A percentile compares a stretch with the other conserved stretches of the same genome.
These are phyloP conservation scores for Xestia xanthographa DNA, from an alignment of 2,888 invertebrate species.

Conservation along the genomic window DNA sequence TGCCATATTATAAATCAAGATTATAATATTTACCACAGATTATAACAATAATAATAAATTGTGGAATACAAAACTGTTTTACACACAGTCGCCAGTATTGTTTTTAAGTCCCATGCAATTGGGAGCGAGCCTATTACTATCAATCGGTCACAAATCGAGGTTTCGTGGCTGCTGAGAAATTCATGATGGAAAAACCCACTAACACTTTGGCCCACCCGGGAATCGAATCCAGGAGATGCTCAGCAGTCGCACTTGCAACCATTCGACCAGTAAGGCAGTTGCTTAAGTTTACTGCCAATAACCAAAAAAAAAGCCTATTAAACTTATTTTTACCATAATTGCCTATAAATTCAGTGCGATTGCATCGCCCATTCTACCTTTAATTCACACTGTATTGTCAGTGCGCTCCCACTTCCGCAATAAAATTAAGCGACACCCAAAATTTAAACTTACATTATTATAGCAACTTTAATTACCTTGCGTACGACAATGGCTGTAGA, in stretches of 20 bases:
- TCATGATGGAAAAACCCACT: too few species aligned
- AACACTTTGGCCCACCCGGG: not conserved
- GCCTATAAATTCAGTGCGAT: slow-evolving; percentile 28
- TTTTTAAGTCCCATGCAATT: not conserved
- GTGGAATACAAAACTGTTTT: too few species aligned
- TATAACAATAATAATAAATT: too few species aligned
- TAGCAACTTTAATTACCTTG: slow-evolving; percentile 52
- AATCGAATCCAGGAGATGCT: not conserved
- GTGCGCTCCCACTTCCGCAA: slow-evolving; percentile 12
- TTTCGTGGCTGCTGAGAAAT: too few species aligned
- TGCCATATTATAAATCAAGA: too few species aligned
- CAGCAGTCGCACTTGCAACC: not conserved
- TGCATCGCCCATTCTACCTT: slow-evolving; percentile 34
- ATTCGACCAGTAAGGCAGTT: not conserved
- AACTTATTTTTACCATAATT: slow-evolving; percentile 29
- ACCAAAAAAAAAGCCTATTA: slow-evolving; percentile 10
- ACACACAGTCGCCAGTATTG: not conserved
- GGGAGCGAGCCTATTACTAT: not conserved
- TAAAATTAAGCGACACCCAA: slow-evolving; percentile 29
- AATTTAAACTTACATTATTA: slow-evolving; percentile 56
- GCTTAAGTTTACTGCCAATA: not conserved
- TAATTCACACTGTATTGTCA: slow-evolving; percentile 48
- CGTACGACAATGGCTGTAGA: slow-evolving; percentile 48
- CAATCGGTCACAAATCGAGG: not conserved
- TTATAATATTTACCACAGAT: too few species aligned